phyloP scores from a whole-genome alignment of 2,797 vertebrate genomes.

The Peromyscus attwateri region DNA sequence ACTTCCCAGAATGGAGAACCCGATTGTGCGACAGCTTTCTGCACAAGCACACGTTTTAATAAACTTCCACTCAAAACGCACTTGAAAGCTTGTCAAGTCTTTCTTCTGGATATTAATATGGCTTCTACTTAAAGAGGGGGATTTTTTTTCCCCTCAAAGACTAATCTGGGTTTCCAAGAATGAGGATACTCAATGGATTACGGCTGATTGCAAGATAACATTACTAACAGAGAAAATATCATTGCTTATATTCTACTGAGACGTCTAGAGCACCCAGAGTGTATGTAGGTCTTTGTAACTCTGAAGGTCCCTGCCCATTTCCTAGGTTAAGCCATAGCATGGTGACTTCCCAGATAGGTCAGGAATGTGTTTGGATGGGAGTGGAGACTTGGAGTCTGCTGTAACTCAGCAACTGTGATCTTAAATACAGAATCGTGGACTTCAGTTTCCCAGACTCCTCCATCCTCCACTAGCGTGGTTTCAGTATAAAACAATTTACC shows the following conservation, averaged over 20 bases:
- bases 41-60: constrained; percentile 53
- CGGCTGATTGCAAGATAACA: not conserved
- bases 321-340: not conserved
- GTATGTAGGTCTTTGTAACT: not conserved
- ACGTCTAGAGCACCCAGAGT: not conserved
- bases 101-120: constrained; percentile 46
- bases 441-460: constrained; percentile 36
- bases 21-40: constrained; percentile 54
- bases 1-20: constrained; percentile 65
- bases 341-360: not conserved
- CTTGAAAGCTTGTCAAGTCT: constrained; percentile 59
- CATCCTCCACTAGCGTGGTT: not conserved
- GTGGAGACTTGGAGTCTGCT: not conserved
- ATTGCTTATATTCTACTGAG: not conserved
- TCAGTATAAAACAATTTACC: constrained; percentile 48
- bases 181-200: not conserved
- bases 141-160: not conserved
- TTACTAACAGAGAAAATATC: not conserved
- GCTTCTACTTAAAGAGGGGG: constrained; percentile 19
- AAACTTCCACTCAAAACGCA: constrained; percentile 66
- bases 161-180: constrained; percentile 34
- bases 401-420: not conserved
- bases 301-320: not conserved
- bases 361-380: not conserved
- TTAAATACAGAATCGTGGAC: constrained; percentile 26